Base-by-base conservation (phyloP, 2,797 vertebrate species). In the Pyrrhura leucotis region DNA sequence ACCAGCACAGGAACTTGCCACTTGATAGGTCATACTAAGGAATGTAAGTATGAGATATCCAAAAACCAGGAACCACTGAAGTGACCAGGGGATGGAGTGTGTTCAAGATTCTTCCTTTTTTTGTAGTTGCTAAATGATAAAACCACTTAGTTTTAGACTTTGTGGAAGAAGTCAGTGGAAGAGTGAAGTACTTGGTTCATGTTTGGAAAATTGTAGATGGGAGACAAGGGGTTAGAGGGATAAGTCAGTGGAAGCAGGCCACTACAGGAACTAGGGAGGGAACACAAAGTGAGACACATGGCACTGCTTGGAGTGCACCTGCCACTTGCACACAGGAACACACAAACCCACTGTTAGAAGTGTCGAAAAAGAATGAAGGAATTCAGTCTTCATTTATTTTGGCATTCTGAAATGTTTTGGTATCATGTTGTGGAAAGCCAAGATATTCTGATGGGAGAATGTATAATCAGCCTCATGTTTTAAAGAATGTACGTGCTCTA, bases 371-470 rank as follows among this genome's bases (percentile, higher is more conserved):
- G 16, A 45, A 50, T 42, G 54, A 47, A 82, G 22, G 62, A 77
- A 89, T 78, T 93, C 62, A 84, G 72, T 40, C 54, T 62, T 58
- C 42, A 67, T 74, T 75, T 90, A 53, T 68, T 85, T 95, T 77
- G 69, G 25, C 73, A 69, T 84, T 82, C 61, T 3, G 7, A 79
- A 28, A 40, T 79, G 20, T 26, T 95, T 69, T 86, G 31, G 35
- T 40, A 37, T 47, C 56, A 47, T 19, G 42, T 20, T 58, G 50
- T 54, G 50, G 69, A 92, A 88, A 88, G 59, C 31, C 66, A 82
- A 82, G 51, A 33, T 75, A 69, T 26, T 88, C 39, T 84, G 82
- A 86, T n/a, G 31, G 35, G 9, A 76, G 29, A 59, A 59, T 6
- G 4, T 31, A 28, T 59, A 81, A 78, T 37, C 63, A 86, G 14